phyloP scores from a whole-genome alignment of 2,113 vertebrate species.

The Bucco capensis region DNA sequence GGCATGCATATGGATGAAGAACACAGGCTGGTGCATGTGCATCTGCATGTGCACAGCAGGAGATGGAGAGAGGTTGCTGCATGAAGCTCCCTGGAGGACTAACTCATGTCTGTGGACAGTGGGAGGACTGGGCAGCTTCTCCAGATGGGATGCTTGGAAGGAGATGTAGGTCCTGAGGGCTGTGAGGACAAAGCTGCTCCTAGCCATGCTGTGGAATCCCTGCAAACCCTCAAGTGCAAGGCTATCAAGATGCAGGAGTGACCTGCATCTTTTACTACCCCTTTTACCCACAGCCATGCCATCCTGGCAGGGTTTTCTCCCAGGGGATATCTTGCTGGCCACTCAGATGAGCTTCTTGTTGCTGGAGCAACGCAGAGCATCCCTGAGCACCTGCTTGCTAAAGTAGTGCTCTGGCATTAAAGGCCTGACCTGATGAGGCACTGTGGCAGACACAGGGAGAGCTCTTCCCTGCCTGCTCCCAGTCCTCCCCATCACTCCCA shows the following conservation, averaged over 20 bases:
- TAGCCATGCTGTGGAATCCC: accelerated
- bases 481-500: background rate
- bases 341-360: background rate
- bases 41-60: background rate
- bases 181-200: accelerated
- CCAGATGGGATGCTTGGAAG: accelerated
- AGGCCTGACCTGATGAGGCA: background rate
- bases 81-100: background rate
- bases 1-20: background rate
- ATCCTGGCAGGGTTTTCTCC: accelerated
- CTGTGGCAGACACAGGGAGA: accelerated
- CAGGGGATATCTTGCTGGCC: background rate
- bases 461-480: background rate
- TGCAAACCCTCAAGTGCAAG: accelerated
- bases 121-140: background rate
- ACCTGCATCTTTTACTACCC: accelerated
- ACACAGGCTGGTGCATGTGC: background rate
- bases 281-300: accelerated
- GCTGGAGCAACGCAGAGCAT: slow-evolving; percentile 16
- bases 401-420: background rate
- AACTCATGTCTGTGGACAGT: accelerated
- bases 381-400: background rate
- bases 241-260: accelerated
- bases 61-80: background rate
- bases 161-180: background rate